Conservation (phyloP, 2,797 vertebrate species). For the Macrochelys suwanniensis region DNA sequence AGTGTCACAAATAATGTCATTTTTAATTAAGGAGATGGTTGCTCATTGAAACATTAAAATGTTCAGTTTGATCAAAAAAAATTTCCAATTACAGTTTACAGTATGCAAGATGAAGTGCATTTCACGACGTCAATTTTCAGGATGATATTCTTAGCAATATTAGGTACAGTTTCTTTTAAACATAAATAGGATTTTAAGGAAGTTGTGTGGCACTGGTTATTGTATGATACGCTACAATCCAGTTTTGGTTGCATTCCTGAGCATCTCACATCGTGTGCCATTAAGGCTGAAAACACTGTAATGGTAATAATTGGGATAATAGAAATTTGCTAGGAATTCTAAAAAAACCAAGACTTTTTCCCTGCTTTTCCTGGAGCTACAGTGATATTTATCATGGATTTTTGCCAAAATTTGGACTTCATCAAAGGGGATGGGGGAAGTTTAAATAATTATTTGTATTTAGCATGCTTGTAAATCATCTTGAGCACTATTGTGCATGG, state of each 20-base stretch:
- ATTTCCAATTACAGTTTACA: conserved; percentile 11
- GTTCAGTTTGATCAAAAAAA: background rate
- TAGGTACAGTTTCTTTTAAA: conserved; percentile 28
- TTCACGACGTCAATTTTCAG: conserved; percentile 5
- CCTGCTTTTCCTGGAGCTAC: conserved; percentile 37
- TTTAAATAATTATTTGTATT: conserved; percentile 48
- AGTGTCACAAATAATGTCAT: background rate
- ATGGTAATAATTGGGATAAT: too few relatives aligned
- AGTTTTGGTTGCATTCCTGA: background rate
- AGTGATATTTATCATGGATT: background rate
- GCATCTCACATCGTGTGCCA: background rate
- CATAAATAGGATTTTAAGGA: background rate
- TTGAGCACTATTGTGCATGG: conserved; percentile 18
- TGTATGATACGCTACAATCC: background rate
- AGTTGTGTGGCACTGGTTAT: background rate
- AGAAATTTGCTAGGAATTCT: too few relatives aligned
- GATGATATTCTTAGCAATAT: background rate
- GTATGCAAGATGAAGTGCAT: background rate
- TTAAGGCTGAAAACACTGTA: background rate
- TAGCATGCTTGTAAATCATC: conserved; percentile 57
- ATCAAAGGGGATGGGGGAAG: background rate
- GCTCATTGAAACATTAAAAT: background rate
- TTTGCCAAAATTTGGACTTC: conserved; percentile 42
- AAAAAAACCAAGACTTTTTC: too few relatives aligned
- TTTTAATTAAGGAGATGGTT: conserved; percentile 19